phyloP scores from a whole-genome alignment of 53 echinoderm and acorn worm genomes.

The Zoroaster sp. region DNA sequence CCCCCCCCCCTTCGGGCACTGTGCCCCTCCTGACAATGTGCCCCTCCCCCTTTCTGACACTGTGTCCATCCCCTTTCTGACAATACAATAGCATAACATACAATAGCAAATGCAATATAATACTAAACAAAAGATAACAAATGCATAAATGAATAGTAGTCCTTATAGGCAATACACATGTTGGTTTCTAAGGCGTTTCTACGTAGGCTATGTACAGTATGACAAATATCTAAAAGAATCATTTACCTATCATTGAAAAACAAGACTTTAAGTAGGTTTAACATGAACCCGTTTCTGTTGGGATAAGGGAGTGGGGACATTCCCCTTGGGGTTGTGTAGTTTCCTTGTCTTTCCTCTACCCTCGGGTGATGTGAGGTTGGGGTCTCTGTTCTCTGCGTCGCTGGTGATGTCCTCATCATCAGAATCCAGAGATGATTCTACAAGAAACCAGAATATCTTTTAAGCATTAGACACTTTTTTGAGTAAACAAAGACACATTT shows the following conservation, averaged over 20 bases:
- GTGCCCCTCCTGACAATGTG: neutral
- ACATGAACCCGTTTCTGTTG: neutral
- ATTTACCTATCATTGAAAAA: neutral
- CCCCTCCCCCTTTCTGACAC: too few relatives aligned
- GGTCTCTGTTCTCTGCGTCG: slow-evolving; percentile 30
- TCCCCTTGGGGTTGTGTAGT: slow-evolving; percentile 39
- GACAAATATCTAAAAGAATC: too few relatives aligned
- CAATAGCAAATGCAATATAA: too few relatives aligned
- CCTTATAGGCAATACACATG: too few relatives aligned
- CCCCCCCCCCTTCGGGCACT: neutral
- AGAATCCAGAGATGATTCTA: slow-evolving; percentile 1
- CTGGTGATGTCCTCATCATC: neutral
- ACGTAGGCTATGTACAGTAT: too few relatives aligned
- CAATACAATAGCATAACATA: too few relatives aligned
- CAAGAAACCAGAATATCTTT: neutral
- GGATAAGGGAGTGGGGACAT: neutral
- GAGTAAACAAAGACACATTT: too few relatives aligned
- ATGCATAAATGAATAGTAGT: too few relatives aligned
- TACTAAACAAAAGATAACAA: too few relatives aligned
- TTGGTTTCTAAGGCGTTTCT: too few relatives aligned
- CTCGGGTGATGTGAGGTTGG: slow-evolving; percentile 1
- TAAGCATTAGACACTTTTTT: too few relatives aligned
- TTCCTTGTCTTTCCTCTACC: slow-evolving; percentile 18
- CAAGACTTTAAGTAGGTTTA: neutral
- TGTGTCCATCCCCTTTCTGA: too few relatives aligned